Evolutionary conservation across 2,797 vertebrate genomes (phyloP), one percentile per base, ranked within the genome.

Genomic region (Acanthurus tractus): DNA sequence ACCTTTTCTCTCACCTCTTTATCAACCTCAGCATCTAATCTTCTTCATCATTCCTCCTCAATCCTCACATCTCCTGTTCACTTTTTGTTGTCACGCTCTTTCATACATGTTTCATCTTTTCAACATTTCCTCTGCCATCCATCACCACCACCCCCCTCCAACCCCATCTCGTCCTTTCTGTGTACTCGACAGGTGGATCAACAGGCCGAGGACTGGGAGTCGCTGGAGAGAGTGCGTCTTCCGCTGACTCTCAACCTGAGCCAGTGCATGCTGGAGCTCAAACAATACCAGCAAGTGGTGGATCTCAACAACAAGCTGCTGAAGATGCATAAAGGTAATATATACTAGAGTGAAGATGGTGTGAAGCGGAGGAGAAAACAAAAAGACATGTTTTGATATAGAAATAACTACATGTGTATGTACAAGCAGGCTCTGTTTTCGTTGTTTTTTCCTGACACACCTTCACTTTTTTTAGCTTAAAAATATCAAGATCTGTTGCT

Each of bases 171-270:
- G 54, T 73, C 61, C 65, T 59, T 55, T 64, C 9, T 63, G 56
- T 79, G 56, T 57, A 2, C 69, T 48, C 78, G 76, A 70, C 82
- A 93, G 83, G 92, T 92, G 57, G 84, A 92, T 65, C 73, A 23
- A 25, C 54, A 77, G 54, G 83, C 83, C 0, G 95, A 95, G 17
- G 94, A 96, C 92, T 94, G 93, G 93, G 91, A 94, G 55, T 96
- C 93, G 0, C 90, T 96, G 86, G 94, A 95, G 91, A 96, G 94
- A 18, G 94, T 96, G 29, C 81, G 91, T 7, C 87, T 96, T 45
- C 95, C 95, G 0, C 84, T 96, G 74, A 86, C 78, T 10, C 94
- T 96, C 45, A 96, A 96, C 88, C 89, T 95, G 50, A 94, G 95
- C 88, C 95, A 95, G 74, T 96, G 95, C 76, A 67, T 90, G 87